These are phyloP conservation scores for Lanius collurio DNA, from an alignment of 2,113 vertebrate species.

Conservation along the genomic window DNA sequence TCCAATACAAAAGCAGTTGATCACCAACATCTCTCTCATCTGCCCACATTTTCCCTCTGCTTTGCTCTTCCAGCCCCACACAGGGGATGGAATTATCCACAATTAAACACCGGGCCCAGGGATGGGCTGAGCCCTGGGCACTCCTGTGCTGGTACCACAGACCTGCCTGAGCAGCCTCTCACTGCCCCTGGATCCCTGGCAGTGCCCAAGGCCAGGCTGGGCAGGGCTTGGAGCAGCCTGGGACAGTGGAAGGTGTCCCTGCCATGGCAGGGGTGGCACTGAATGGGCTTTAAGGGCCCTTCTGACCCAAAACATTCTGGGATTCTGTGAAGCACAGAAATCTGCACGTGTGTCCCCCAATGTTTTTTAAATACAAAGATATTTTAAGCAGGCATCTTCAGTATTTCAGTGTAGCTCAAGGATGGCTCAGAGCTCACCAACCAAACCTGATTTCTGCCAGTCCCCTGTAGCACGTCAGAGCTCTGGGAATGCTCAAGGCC, in stretches of 20 bases:
- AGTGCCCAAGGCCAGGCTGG: background rate
- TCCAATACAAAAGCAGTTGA: background rate
- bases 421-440: background rate
- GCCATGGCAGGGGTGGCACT: background rate
- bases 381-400: background rate
- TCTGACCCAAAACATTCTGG: background rate
- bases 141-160: background rate
- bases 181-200: background rate
- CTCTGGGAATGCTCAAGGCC: background rate
- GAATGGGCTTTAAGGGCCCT: background rate
- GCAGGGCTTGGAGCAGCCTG: background rate
- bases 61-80: background rate
- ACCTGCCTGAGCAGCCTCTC: background rate
- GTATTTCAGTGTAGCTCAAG: background rate
- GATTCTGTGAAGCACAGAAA: background rate
- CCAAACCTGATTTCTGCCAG: background rate
- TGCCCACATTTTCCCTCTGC: background rate
- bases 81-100: background rate
- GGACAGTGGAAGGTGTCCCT: background rate
- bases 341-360: fast-evolving
- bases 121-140: background rate
- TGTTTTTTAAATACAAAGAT: background rate
- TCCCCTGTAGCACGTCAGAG: fast-evolving
- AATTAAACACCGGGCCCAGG: background rate
- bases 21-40: background rate